Evolutionary conservation across 2,113 vertebrate genomes (phyloP).

Genomic region (Mormyrus lacerda): DNA sequence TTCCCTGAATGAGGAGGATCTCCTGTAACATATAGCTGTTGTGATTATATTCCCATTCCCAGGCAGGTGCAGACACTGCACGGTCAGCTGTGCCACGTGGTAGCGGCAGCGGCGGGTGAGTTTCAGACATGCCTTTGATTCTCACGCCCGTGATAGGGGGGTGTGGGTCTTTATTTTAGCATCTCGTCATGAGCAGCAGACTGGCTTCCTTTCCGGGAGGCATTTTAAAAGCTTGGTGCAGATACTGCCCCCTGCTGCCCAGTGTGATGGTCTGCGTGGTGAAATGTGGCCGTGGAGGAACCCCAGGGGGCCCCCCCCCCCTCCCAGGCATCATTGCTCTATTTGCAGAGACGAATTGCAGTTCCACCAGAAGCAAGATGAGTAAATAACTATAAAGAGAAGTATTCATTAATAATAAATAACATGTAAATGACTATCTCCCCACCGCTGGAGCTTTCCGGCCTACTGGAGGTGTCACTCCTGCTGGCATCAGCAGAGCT

Average conservation of each 20-base stretch:
- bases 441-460: neutral
- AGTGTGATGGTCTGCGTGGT: neutral
- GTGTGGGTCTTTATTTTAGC: neutral
- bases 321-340: neutral
- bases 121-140: conserved; percentile 25
- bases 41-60: conserved; percentile 98
- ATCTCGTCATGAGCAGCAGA: neutral
- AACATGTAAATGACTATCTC: neutral
- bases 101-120: neutral
- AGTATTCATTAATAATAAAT: neutral
- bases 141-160: neutral
- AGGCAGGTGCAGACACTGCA: conserved; percentile 88
- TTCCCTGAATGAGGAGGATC: conserved; percentile 43
- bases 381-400: neutral
- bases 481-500: neutral
- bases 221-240: neutral
- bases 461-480: neutral
- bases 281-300: neutral
- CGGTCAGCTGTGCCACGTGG: conserved; percentile 54
- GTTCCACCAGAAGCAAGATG: neutral
- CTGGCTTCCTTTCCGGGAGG: neutral
- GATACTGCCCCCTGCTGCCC: neutral
- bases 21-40: conserved; percentile 60
- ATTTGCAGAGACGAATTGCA: neutral
- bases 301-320: neutral